Percentiles rank a stretch among this genome's conserved stretches.
Conservation (phyloP, 2,113 vertebrate genomes). For the Arothron firmamentum region DNA sequence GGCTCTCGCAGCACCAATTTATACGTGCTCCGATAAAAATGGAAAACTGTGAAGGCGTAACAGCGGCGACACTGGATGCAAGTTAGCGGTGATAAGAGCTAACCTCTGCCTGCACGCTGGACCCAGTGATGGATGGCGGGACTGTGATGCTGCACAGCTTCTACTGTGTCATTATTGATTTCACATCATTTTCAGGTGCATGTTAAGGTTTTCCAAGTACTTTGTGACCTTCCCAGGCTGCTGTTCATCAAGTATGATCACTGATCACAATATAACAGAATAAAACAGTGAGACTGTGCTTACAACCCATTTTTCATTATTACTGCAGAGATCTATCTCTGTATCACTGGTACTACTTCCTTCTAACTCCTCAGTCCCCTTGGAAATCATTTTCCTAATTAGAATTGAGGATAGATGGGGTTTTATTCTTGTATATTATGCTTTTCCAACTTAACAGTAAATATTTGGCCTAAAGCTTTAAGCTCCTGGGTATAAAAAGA, state of each 20-base stretch:
- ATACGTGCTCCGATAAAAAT: slow-evolving; percentile 20
- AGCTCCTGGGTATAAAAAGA: slow-evolving; percentile 46
- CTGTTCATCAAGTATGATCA: slow-evolving; percentile 2
- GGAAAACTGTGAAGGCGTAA: slow-evolving; percentile 2
- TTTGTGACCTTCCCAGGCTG: slow-evolving; percentile 7
- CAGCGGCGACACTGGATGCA: too few relatives aligned
- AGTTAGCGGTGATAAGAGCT: neutral
- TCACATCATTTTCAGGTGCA: slow-evolving; percentile 23
- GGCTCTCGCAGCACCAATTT: slow-evolving; percentile 7
- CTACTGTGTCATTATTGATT: slow-evolving; percentile 7
- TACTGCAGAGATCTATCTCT: slow-evolving; percentile 12
- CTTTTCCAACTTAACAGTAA: slow-evolving; percentile 54
- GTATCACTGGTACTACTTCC: neutral
- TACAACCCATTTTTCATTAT: slow-evolving; percentile 12
- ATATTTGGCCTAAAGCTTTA: slow-evolving; percentile 36
- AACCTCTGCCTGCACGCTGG: too few relatives aligned
- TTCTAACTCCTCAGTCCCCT: slow-evolving; percentile 7
- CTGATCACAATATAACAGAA: neutral
- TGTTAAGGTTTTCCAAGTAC: slow-evolving; percentile 2
- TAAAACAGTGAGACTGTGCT: neutral
- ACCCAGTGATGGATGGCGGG: slow-evolving; percentile 8
- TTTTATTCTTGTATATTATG: slow-evolving; percentile 31
- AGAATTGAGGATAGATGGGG: slow-evolving; percentile 6
- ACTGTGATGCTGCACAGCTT: neutral
- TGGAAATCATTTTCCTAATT: slow-evolving; percentile 33